Conservation (phyloP, 2,888 invertebrate genomes). For the Biston betularia region DNA sequence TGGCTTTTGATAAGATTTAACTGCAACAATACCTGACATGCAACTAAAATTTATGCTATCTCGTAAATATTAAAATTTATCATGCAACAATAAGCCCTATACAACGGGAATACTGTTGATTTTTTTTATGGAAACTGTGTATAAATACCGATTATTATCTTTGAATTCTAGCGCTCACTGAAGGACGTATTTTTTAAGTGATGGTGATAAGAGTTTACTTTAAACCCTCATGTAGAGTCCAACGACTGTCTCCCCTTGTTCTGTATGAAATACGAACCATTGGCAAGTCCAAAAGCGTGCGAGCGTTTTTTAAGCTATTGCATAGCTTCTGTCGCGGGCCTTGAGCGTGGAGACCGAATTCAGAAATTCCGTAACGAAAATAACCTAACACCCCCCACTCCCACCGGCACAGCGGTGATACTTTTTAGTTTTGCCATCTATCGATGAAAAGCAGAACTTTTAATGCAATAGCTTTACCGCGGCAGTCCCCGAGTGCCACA, state of each 20-base stretch:
- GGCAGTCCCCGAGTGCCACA: too few species aligned
- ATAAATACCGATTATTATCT: conserved; percentile 53
- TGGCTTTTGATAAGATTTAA: neutral
- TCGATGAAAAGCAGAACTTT: too few species aligned
- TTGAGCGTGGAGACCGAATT: too few species aligned
- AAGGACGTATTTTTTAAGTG: conserved; percentile 78
- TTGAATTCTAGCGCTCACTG: conserved; percentile 83
- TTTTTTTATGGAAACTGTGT: conserved; percentile 27
- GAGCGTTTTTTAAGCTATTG: too few species aligned
- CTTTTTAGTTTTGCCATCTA: too few species aligned
- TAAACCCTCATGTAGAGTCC: conserved; percentile 74
- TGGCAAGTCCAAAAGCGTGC: conserved; percentile 42
- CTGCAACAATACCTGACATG: neutral
- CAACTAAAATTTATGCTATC: neutral
- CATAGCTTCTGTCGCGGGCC: too few species aligned
- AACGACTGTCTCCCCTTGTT: conserved; percentile 61
- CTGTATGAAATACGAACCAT: conserved; percentile 63
- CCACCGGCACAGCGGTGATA: too few species aligned
- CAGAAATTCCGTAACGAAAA: too few species aligned
- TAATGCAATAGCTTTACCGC: too few species aligned
- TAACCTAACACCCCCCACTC: too few species aligned
- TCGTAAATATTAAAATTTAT: conserved; percentile 5
- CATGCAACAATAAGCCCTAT: conserved; percentile 7
- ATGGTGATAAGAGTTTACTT: conserved; percentile 77
- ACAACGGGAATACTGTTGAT: conserved; percentile 11